Evolutionary conservation across 2,797 vertebrate genomes (phyloP), one percentile per base, ranked within the genome.

Genomic region (Diglossa cyanea): DNA sequence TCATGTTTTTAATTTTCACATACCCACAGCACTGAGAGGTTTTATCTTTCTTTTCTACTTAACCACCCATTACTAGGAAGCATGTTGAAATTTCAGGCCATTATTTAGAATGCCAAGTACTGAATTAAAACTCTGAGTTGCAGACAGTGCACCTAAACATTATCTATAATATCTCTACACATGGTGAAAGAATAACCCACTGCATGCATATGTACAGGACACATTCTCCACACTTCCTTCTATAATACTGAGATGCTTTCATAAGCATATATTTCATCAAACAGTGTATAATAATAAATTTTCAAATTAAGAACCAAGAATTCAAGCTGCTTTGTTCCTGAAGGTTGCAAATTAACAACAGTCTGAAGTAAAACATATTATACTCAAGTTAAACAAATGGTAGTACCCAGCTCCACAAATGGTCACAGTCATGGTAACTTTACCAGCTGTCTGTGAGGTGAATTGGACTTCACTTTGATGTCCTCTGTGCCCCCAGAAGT

Each of bases 381-480:
- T 7, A 42, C 35, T 28, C 19, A 57, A 81, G 23, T 28, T 39
- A 65, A 72, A 78, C 7, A 51, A 88, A 76, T 17, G 39, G 12
- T 15, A 44, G 30, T 26, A 39, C 12, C 65, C 31, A 72, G 44
- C 28, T 82, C 35, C 63, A 44, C 28, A 66, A 92, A 76, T 2
- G 21, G 51, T 24, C 66, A 35, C 0, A 0, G 40, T 24, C 30
- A 26, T 0, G 26, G 18, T 5, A 51, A 68, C 4, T 61, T 54
- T 47, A 62, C 60, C 28, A 45, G 57, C 40, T 68, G 17, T 13
- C 51, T 33, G 2, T 5, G 17, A 67, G 13, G 10, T 10, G 31
- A 70, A 87, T 1, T 47, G 1, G 3, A 53, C 39, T 65, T 75
- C 66, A 47, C 1, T 5, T 5, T 25, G 47, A 57, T 6, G 8